Evolutionary conservation across 23 tunicate species (phyloP).

Genomic region (Trididemnum nubilum): DNA sequence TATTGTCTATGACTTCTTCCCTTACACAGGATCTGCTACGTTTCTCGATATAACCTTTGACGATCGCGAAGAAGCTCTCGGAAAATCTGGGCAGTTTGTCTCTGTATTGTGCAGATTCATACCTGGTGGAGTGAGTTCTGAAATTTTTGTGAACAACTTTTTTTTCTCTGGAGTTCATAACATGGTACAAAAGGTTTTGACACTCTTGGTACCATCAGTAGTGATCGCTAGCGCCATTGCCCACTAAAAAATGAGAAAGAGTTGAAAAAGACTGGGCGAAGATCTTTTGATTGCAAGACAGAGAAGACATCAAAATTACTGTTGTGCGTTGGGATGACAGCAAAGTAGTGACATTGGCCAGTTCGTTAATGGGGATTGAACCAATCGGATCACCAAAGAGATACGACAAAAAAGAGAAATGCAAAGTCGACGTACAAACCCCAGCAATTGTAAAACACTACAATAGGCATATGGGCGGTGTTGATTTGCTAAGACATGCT

Average conservation of each 20-base stretch:
- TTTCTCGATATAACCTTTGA: too few species aligned
- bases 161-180: too few species aligned
- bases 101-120: too few species aligned
- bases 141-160: too few species aligned
- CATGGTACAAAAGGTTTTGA: neutral
- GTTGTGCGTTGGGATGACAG: neutral
- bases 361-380: neutral
- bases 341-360: neutral
- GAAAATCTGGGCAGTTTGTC: too few species aligned
- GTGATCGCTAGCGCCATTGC: neutral
- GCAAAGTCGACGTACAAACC: neutral
- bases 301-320: neutral
- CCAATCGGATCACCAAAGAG: neutral
- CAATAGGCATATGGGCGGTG: too few species aligned
- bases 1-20: too few species aligned
- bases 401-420: neutral
- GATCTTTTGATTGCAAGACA: slow-evolving; percentile 1
- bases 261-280: neutral
- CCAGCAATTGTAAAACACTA: too few species aligned
- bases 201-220: neutral
- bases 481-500: too few species aligned
- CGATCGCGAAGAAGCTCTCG: too few species aligned
- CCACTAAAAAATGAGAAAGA: neutral
- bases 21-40: too few species aligned
- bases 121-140: too few species aligned